Evolutionary conservation across 2,797 vertebrate genomes (phyloP), one percentile per base, ranked within the genome.

Genomic region (Emydoidea blandingii): DNA sequence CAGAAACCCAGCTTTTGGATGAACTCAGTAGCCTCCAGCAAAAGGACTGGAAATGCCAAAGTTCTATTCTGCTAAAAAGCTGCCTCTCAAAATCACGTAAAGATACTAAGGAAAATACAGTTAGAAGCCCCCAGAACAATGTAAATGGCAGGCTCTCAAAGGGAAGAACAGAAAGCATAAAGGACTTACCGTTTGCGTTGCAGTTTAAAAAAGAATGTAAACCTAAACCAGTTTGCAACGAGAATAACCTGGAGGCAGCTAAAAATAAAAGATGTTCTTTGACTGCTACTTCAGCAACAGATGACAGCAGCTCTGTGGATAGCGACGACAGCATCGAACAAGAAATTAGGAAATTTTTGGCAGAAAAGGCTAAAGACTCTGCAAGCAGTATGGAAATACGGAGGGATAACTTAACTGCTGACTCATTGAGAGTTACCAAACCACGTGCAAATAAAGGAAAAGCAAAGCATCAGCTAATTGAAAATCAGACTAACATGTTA

Each of bases 261-360:
- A 93, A 80, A 54, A 85, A 47, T 14, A 94, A 37, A 4, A 57
- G 83, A 10, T 18, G 86, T 1, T 11, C 85, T 85, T 94, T 95
- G 59, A 15, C 86, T 78, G 88, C 96, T 50, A 52, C 79, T 0
- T 85, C 88, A 7, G 87, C 95, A 0, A 81, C 98, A 3, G 99
- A 99, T 0, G 99, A 99, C 31, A 99, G 98, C 97, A 99, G 99
- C 74, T 99, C 99, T 0, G 98, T 99, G 37, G 99, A 99, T 97
- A 99, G 99, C 0, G 99, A 99, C 0, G 99, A 99, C 92, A 99
- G 99, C 98, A 99, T 99, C 0, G 99, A 99, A 94, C 99, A 98
- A 87, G 99, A 99, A 98, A 99, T 99, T 49, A 97, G 98, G 89
- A 99, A 93, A 96, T 99, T 99, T 94, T 96, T 99, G 92, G 99